phyloP scores from a whole-genome alignment of 2,888 invertebrate genomes.

The Onthophagus sagittarius region DNA sequence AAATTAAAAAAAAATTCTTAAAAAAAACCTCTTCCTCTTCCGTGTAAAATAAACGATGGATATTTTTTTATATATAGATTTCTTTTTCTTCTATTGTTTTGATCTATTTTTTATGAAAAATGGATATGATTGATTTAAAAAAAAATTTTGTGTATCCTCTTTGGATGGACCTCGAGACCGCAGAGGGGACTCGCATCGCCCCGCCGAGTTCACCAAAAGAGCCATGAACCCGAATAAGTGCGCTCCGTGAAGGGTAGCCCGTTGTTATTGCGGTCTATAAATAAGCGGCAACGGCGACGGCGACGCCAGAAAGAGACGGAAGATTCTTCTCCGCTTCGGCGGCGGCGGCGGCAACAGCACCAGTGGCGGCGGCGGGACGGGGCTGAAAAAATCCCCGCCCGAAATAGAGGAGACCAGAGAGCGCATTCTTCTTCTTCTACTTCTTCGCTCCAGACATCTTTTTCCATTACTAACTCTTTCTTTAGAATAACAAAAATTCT shows the following conservation, averaged over 20 bases:
- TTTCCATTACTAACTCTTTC: too few species aligned
- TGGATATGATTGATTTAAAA: too few species aligned
- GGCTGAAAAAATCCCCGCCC: neutral
- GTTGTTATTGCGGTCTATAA: constrained; percentile 12
- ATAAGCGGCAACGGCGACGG: constrained; percentile 10
- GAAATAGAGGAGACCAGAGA: neutral
- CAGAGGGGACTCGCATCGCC: neutral
- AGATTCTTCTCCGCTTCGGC: neutral
- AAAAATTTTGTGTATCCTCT: too few species aligned
- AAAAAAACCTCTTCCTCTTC: too few species aligned
- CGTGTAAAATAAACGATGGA: too few species aligned
- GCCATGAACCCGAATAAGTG: constrained; percentile 13
- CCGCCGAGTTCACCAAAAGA: constrained; percentile 7
- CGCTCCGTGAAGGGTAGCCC: constrained; percentile 9
- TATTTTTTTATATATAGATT: too few species aligned
- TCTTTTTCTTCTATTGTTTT: too few species aligned
- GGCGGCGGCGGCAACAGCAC: neutral
- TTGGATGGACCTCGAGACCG: neutral
- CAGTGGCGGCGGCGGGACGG: neutral
- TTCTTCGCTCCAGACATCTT: neutral
- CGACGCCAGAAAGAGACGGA: neutral
- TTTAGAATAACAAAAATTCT: too few species aligned
- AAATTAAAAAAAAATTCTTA: too few species aligned
- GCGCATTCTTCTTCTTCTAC: neutral
- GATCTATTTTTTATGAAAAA: too few species aligned